phyloP scores from a whole-genome alignment of 2,888 invertebrate genomes.

The Drosophila nigricruria region DNA sequence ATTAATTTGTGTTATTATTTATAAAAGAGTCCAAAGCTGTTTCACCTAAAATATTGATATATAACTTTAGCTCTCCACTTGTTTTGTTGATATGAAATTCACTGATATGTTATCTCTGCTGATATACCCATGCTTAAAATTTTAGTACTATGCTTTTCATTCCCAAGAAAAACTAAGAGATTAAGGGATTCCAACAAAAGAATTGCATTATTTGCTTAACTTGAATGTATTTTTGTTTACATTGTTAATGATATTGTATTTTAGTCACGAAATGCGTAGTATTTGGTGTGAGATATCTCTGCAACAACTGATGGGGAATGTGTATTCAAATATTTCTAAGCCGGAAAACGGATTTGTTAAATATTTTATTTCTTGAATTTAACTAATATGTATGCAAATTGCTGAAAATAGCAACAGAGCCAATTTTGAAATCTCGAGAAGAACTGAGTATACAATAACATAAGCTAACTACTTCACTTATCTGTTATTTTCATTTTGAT shows the following conservation, averaged over 20 bases:
- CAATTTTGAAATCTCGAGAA: neutral
- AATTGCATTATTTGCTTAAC: neutral
- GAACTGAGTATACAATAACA: neutral
- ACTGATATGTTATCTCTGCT: neutral
- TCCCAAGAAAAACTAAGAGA: neutral
- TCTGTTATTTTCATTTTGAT: slow-evolving; percentile 22
- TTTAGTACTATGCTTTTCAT: neutral
- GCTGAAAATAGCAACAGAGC: neutral
- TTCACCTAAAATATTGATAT: neutral
- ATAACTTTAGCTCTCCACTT: neutral
- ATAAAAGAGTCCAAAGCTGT: neutral
- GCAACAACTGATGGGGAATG: neutral
- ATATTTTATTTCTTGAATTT: neutral
- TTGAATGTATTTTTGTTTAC: neutral
- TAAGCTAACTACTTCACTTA: neutral
- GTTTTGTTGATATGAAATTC: neutral
- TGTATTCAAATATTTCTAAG: no score
- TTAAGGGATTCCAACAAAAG: neutral
- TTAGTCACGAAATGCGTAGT: neutral
- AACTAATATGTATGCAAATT: neutral
- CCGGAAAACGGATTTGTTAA: neutral
- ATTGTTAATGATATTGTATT: neutral
- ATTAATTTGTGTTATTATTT: neutral
- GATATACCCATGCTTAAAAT: neutral
- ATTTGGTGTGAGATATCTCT: neutral